Evolutionary conservation across 1,140 invertebrate species (phyloP), one percentile per base, ranked within the genome.

Genomic region (Brachionus paranguensis): DNA sequence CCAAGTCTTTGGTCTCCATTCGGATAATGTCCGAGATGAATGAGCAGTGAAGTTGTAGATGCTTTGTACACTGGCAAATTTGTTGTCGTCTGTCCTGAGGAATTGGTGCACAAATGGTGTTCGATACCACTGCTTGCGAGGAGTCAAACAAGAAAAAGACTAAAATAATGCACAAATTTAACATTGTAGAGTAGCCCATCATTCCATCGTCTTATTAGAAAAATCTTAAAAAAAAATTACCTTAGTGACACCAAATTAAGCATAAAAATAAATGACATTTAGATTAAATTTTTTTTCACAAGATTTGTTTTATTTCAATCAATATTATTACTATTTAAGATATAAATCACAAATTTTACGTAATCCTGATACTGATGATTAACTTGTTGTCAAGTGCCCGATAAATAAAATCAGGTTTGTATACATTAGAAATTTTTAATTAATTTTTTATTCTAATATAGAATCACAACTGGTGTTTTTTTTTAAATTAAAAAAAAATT

Each of bases 71-170:
- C 14, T 60, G n/a, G 27, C 78, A 81, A 14, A 68, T 64, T 29
- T 45, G 53, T 27, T 81, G 78, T 10, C 78, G 53, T 43, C 53
- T 64, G 41, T 81, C 78, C 14, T n/a, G 37, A 24, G 78, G 78
- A 27, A 47, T 64, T 24, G 53, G 50, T 12, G 78, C 78, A 45
- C 78, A 81, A 29, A 53, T 81, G 24, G 60, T 45, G 43, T 81
- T 81, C 37, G 78, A 81, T 33, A 81, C 27, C 8, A 81, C 33
- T 33, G 78, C 37, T 24, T 45, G 20, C 12, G 53, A 76, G 11
- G 50, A 14, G 6, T 33, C 20, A 3, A 76, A 6, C 7, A 50
- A 27, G 8, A 50, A 10, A 27, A 24, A 2, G 11, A 76, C 50
- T 1, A 50, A 37, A 47, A 76, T 12, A 53, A 45, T n/a, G 24